Evolutionary conservation across 2,888 invertebrate species (phyloP).

Genomic region (Eudasyphora cyanicolor): DNA sequence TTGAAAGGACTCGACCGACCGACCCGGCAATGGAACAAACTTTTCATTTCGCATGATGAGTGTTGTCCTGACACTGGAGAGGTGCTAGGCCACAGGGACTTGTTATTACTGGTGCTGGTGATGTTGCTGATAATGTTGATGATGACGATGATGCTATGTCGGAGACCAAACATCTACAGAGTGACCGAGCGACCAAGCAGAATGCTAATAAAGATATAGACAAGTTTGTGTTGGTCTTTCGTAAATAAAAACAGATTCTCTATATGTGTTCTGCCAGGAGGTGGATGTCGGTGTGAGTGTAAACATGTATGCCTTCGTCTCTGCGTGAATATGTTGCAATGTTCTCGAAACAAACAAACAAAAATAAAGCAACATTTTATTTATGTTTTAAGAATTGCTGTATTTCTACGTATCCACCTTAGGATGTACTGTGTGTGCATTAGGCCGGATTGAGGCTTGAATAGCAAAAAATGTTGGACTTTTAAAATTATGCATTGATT

Average conservation of each 20-base stretch:
- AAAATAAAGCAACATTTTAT: background rate
- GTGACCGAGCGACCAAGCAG: background rate
- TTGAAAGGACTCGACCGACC: background rate
- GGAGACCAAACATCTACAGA: background rate
- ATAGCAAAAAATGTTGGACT: too few species aligned
- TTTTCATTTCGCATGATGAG: background rate
- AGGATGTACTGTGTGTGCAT: too few species aligned
- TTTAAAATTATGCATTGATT: too few species aligned
- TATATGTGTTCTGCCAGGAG: background rate
- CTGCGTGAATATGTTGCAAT: background rate
- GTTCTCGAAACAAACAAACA: slow-evolving; percentile 22
- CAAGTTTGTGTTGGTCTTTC: background rate
- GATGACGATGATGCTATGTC: background rate
- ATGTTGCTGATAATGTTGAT: background rate
- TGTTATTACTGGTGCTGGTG: background rate
- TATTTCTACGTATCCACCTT: too few species aligned
- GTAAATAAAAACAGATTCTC: slow-evolving; percentile 18
- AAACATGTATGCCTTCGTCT: too few species aligned
- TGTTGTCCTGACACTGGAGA: background rate
- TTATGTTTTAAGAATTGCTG: too few species aligned
- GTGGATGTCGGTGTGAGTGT: background rate
- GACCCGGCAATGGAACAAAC: too few species aligned
- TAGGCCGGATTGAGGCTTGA: too few species aligned
- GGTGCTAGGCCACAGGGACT: background rate
- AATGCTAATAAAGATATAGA: slow-evolving; percentile 15